Evolutionary conservation across 2,888 invertebrate species (phyloP).

Genomic region (Myopa testacea): DNA sequence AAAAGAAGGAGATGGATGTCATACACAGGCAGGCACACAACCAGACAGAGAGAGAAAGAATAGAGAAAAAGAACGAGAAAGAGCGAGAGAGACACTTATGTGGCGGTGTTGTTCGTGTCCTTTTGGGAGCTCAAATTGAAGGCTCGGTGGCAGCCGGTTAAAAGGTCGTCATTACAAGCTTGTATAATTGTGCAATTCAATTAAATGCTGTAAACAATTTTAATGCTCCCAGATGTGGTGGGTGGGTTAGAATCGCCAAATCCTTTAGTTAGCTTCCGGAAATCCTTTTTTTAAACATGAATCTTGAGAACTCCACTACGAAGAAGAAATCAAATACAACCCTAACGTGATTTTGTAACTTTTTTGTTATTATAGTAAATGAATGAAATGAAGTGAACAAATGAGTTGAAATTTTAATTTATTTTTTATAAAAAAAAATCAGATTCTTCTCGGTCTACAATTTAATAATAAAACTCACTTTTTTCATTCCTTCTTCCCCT

Average conservation of each 20-base stretch:
- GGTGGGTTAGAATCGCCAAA: not conserved
- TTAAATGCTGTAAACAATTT: slow-evolving; percentile 27
- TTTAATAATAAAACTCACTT: not conserved
- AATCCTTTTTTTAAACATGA: no score
- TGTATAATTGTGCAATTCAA: slow-evolving; percentile 34
- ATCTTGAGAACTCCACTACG: no score
- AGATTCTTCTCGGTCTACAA: not conserved
- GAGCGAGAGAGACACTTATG: not conserved
- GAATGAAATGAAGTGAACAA: no score
- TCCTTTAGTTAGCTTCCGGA: no score
- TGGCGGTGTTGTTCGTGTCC: not conserved
- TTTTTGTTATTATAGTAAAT: not conserved
- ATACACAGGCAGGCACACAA: no score
- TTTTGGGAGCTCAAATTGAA: slow-evolving; percentile 1
- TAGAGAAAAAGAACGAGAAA: not conserved
- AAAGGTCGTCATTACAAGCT: slow-evolving; percentile 29
- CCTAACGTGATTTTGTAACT: not conserved
- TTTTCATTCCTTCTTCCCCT: not conserved
- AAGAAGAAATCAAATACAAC: not conserved
- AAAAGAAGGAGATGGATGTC: no score
- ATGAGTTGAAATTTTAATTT: not conserved
- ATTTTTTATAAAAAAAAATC: not conserved
- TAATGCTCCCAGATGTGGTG: not conserved
- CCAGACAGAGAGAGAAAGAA: no score
- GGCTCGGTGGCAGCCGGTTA: not conserved